Base-by-base conservation (phyloP, 2,888 invertebrate species). In the Nipponacmea schrenckii region DNA sequence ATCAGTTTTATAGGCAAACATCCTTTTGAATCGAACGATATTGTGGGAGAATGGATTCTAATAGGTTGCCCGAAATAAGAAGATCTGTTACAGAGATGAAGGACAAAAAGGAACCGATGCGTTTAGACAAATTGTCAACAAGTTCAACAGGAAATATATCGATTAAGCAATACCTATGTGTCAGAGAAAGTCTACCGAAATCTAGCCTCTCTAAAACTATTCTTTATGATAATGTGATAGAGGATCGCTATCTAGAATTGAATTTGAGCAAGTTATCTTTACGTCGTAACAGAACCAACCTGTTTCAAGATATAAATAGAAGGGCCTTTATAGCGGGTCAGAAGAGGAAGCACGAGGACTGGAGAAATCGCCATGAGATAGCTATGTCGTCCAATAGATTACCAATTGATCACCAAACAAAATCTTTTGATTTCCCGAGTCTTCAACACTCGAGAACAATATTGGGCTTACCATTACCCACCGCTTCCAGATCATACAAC, bases 141-240 rank as follows among this genome's bases (percentile, higher is more conserved):
- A 64, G 66, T 24, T 78, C 78, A 56, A 82, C 80, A 0, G 77
- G 77, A 66, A 82, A 83, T 71, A 83, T 83, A 44, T 78, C 80
- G 50, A 80, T 83, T 44, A 83, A 83, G 70, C 84, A 85, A 69
- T 80, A 81, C 64, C 70, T 83, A 46, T 81, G 83, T 72, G 81
- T 85, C 27, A 79, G 82, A 24, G 79, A 81, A 71, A 79, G 81
- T n/a, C 76, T 85, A 56, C 85, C 85, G 17, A 85, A 84, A 68
- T 84, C 85, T 0, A 74, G 81, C 14, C 77, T 86, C 31, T 81
- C 80, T 24, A 83, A 84, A 68, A 79, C 84, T 20, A 84, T 86
- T 27, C 74, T 84, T 45, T 80, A 85, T 75, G 84, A 85, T 71
- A 85, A 86, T 72, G 78, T 80, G 17, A 84, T 83, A 66, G 83